Percentiles rank a stretch among this genome's conserved stretches.
phyloP scores from a whole-genome alignment of 2,113 vertebrate species.

The Nibea albiflora region DNA sequence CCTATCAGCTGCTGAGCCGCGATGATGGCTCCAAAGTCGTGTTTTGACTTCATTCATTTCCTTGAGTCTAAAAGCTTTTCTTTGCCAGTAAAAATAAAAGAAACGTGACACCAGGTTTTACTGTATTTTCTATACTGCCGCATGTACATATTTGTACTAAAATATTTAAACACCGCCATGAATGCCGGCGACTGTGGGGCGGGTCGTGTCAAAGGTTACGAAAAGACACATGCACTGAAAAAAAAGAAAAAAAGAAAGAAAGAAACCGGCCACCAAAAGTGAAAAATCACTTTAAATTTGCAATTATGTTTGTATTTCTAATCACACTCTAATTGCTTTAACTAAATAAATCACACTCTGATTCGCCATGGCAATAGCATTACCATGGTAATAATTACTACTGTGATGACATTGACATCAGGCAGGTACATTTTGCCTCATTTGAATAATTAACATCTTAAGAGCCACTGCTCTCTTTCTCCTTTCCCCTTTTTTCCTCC shows the following conservation, averaged over 20 bases:
- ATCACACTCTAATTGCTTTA: constrained; percentile 95
- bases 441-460: constrained; percentile 87
- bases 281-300: constrained; percentile 83
- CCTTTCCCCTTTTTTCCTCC: constrained; percentile 9
- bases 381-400: constrained; percentile 86
- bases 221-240: constrained; percentile 6
- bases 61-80: neutral
- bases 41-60: constrained; percentile 9
- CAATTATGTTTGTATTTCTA: constrained; percentile 96
- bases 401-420: constrained; percentile 80
- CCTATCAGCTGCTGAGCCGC: neutral
- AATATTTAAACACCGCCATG: neutral
- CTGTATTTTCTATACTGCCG: neutral
- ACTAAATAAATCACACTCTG: constrained; percentile 94
- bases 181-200: neutral
- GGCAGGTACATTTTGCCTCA: constrained; percentile 84
- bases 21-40: neutral
- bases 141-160: neutral
- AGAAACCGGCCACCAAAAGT: constrained; percentile 36
- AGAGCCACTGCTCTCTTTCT: constrained; percentile 62
- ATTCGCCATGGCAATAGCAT: constrained; percentile 89
- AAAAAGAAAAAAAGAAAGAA: constrained; percentile 15
- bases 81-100: constrained; percentile 1
- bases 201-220: constrained; percentile 32
- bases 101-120: constrained; percentile 4